Conservation (phyloP, 1,140 invertebrate species). For the Ylistrum balloti region DNA sequence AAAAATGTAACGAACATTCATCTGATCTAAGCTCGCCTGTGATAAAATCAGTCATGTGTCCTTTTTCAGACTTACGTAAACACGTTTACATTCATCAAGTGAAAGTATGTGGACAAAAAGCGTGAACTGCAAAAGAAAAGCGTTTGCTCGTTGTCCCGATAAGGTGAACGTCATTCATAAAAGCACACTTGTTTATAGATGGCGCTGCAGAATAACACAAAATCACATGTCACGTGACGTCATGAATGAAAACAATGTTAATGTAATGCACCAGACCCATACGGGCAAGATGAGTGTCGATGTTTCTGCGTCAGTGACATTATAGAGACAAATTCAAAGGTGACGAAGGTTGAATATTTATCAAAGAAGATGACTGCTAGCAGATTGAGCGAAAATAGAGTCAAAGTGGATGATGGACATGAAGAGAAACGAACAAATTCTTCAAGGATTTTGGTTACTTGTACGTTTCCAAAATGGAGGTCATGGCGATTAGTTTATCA, state of each 20-base stretch:
- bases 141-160: neutral
- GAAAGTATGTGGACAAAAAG: neutral
- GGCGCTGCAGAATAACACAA: conserved; percentile 21
- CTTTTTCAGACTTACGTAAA: neutral
- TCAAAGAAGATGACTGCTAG: neutral
- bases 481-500: neutral
- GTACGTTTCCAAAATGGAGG: conserved; percentile 37
- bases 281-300: conserved; percentile 30
- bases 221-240: conserved; percentile 37
- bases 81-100: neutral
- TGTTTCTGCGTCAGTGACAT: neutral
- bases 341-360: neutral
- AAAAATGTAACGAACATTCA: no score
- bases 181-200: conserved; percentile 34
- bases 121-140: neutral
- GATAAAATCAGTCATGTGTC: neutral
- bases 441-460: conserved; percentile 35
- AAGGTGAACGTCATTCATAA: conserved; percentile 34
- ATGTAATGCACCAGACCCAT: conserved; percentile 38
- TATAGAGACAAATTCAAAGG: neutral
- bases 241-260: conserved; percentile 40
- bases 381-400: neutral
- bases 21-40: neutral
- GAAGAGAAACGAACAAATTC: conserved; percentile 34
- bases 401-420: neutral